These are phyloP conservation scores for Leptopilina syphax DNA, from an alignment of 2,888 invertebrate genomes.

Conservation along the genomic window DNA sequence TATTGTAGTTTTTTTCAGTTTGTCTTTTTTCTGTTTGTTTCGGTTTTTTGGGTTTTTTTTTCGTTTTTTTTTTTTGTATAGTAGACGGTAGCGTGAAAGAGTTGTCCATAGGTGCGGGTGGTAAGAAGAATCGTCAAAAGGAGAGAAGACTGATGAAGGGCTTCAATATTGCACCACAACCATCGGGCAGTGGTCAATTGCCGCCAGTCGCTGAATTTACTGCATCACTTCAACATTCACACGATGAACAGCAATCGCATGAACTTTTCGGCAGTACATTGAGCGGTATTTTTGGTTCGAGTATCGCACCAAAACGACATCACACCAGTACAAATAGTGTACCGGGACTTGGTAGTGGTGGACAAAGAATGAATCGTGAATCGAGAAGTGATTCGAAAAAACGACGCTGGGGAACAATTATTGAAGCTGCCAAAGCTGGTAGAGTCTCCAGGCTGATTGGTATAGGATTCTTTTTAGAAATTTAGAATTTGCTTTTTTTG, in stretches of 20 bases:
- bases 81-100: slow-evolving; percentile 72
- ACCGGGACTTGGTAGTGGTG: slow-evolving; percentile 66
- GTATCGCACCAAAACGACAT: slow-evolving; percentile 77
- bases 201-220: slow-evolving; percentile 89
- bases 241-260: slow-evolving; percentile 77
- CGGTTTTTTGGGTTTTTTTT: slow-evolving; percentile 49
- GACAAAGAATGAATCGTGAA: slow-evolving; percentile 62
- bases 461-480: slow-evolving; percentile 53
- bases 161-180: slow-evolving; percentile 91
- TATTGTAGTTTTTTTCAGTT: slow-evolving; percentile 59
- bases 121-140: slow-evolving; percentile 95
- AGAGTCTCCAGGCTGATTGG: slow-evolving; percentile 89
- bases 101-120: slow-evolving; percentile 85
- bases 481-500: too few relatives aligned
- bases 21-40: slow-evolving; percentile 54
- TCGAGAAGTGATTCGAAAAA: slow-evolving; percentile 79
- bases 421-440: slow-evolving; percentile 91
- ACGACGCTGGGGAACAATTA: slow-evolving; percentile 89
- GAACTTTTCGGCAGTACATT: slow-evolving; percentile 84
- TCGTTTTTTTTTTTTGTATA: slow-evolving; percentile 52
- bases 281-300: slow-evolving; percentile 82
- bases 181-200: slow-evolving; percentile 77
- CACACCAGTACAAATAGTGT: slow-evolving; percentile 75
- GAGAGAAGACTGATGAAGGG: slow-evolving; percentile 96
- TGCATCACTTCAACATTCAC: slow-evolving; percentile 84